Evolutionary conservation across 2,888 invertebrate species (phyloP).

Genomic region (Drepana falcataria): DNA sequence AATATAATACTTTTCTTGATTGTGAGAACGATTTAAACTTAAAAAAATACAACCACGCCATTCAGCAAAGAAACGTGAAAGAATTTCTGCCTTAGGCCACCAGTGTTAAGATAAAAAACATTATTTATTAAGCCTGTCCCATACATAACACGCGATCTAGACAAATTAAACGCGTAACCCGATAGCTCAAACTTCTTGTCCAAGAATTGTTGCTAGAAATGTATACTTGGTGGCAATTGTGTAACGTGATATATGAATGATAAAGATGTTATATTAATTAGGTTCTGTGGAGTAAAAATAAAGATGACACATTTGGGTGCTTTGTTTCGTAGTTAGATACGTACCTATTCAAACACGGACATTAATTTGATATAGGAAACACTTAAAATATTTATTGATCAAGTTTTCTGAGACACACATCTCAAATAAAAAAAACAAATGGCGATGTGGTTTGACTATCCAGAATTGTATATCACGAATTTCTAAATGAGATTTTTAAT

Average conservation of each 20-base stretch:
- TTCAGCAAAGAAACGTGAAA: slow-evolving; percentile 69
- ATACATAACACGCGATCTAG: slow-evolving; percentile 64
- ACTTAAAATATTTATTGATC: no score
- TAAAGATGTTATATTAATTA: slow-evolving; percentile 7
- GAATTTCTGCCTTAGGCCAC: slow-evolving; percentile 67
- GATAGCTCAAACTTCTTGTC: slow-evolving; percentile 51
- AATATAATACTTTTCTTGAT: no score
- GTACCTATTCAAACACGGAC: no score
- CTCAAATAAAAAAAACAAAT: no score
- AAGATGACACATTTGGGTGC: neutral
- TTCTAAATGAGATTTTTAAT: no score
- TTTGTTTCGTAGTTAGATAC: neutral
- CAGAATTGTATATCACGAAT: no score
- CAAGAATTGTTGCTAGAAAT: slow-evolving; percentile 42
- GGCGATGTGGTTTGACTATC: no score
- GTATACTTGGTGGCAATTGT: slow-evolving; percentile 24
- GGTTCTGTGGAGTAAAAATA: neutral
- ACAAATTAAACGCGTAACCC: slow-evolving; percentile 74
- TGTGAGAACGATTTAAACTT: slow-evolving; percentile 4
- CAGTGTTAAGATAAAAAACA: slow-evolving; percentile 64
- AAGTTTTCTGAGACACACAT: no score
- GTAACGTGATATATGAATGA: slow-evolving; percentile 9
- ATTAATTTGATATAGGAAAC: no score
- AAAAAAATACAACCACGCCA: slow-evolving; percentile 24
- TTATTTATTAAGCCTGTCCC: slow-evolving; percentile 66